These are phyloP conservation scores for Drosophila rhopaloa DNA, from an alignment of 1,140 invertebrate species.

Conservation along the genomic window DNA sequence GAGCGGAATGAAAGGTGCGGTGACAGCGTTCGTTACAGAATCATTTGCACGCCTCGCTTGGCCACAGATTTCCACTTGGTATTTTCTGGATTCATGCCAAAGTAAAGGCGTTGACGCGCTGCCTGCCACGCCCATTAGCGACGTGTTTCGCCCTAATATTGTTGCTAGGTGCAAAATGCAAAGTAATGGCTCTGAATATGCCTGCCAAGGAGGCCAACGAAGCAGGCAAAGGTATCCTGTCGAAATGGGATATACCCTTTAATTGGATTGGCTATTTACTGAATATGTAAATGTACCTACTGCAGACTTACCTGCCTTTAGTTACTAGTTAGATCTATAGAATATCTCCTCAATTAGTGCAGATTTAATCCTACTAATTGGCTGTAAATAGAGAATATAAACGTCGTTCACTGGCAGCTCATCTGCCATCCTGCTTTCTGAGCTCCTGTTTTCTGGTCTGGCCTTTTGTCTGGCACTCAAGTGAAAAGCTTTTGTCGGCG, in stretches of 20 bases:
- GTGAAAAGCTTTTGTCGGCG: slow-evolving; percentile 81
- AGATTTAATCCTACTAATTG: slow-evolving; percentile 31
- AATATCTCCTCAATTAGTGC: slow-evolving; percentile 5
- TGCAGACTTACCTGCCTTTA: not conserved
- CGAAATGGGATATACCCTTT: slow-evolving; percentile 21
- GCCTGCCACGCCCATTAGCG: slow-evolving; percentile 38
- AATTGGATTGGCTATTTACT: not conserved
- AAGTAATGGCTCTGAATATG: slow-evolving; percentile 72
- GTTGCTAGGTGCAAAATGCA: slow-evolving; percentile 75
- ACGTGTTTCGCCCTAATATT: slow-evolving; percentile 42
- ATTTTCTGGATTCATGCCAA: slow-evolving; percentile 72
- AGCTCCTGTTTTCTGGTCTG: slow-evolving; percentile 41
- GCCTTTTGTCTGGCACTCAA: slow-evolving; percentile 76
- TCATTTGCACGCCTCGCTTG: slow-evolving; percentile 39
- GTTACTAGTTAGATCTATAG: not conserved
- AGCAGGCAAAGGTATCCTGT: not conserved
- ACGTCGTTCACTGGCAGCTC: slow-evolving; percentile 7
- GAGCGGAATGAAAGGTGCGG: slow-evolving; percentile 22
- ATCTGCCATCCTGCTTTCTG: slow-evolving; percentile 4
- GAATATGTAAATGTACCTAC: not conserved
- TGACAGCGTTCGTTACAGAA: slow-evolving; percentile 46
- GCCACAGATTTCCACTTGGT: slow-evolving; percentile 36
- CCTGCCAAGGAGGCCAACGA: slow-evolving; percentile 53
- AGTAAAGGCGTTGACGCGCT: slow-evolving; percentile 18
- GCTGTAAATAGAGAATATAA: slow-evolving; percentile 29